phyloP scores from a whole-genome alignment of 2,113 vertebrate genomes.

The Barbus barbus region DNA sequence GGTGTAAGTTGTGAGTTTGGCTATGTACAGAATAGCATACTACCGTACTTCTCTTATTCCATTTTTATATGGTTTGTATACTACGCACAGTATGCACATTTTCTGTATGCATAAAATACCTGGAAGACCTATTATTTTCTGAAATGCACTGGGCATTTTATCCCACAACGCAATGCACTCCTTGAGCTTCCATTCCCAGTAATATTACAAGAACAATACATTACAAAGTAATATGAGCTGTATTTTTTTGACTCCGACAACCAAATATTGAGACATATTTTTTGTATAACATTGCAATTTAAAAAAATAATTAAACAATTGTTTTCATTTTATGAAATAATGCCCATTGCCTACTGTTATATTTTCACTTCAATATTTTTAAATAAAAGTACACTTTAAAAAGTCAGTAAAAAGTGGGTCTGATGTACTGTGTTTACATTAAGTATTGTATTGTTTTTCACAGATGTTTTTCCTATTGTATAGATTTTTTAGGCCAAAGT shows the following conservation, averaged over 20 bases:
- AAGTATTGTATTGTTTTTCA: no score
- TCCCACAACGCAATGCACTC: neutral
- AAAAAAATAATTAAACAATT: no score
- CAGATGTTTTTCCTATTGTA: no score
- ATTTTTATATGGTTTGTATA: neutral
- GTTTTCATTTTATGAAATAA: no score
- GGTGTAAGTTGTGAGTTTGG: conserved; percentile 36
- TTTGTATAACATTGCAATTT: no score
- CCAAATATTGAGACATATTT: neutral
- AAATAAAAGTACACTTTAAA: neutral
- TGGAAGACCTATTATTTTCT: neutral
- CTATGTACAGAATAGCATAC: neutral
- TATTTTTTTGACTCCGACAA: neutral
- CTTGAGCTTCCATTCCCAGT: neutral
- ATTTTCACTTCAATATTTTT: neutral
- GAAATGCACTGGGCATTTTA: neutral
- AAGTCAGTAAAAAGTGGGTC: no score
- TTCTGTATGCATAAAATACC: neutral
- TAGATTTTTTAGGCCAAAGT: no score
- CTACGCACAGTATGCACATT: no score
- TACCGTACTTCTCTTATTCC: neutral
- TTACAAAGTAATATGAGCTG: neutral
- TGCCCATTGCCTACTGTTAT: no score
- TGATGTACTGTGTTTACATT: no score
- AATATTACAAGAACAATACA: neutral